phyloP scores from a whole-genome alignment of 2,113 vertebrate genomes.

The Megaceryle maxima region DNA sequence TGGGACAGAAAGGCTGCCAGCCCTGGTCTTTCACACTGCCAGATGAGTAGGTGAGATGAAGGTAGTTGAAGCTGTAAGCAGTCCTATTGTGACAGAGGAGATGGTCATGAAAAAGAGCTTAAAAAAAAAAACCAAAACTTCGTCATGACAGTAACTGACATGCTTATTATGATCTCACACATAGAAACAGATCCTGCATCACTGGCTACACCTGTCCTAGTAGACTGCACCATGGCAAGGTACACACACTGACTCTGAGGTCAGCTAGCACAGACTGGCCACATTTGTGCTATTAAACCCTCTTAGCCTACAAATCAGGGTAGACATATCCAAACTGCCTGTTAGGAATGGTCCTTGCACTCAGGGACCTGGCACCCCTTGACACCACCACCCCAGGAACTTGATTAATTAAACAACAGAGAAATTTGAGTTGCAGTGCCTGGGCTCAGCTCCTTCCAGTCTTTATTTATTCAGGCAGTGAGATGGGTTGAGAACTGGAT shows the following conservation, averaged over 20 bases:
- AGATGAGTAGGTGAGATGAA: neutral
- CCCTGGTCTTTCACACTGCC: neutral
- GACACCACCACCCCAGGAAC: neutral
- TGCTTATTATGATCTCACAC: accelerated
- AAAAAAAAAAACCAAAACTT: neutral
- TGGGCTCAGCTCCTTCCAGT: neutral
- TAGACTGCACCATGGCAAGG: neutral
- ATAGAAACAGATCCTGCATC: neutral
- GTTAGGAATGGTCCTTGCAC: neutral
- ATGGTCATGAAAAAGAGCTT: neutral
- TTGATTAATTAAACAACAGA: neutral
- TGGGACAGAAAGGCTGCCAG: neutral
- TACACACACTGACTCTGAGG: neutral
- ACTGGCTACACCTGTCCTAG: neutral
- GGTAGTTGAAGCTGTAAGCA: neutral
- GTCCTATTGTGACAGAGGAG: neutral
- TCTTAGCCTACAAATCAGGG: neutral
- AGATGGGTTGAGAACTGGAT: no score
- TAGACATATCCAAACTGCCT: neutral
- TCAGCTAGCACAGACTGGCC: neutral
- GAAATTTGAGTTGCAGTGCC: neutral
- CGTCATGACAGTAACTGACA: neutral
- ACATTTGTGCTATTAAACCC: neutral
- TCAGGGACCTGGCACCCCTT: neutral
- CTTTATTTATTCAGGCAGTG: neutral